Evolutionary conservation across 2,113 vertebrate species (phyloP).

Genomic region (Lota lota): DNA sequence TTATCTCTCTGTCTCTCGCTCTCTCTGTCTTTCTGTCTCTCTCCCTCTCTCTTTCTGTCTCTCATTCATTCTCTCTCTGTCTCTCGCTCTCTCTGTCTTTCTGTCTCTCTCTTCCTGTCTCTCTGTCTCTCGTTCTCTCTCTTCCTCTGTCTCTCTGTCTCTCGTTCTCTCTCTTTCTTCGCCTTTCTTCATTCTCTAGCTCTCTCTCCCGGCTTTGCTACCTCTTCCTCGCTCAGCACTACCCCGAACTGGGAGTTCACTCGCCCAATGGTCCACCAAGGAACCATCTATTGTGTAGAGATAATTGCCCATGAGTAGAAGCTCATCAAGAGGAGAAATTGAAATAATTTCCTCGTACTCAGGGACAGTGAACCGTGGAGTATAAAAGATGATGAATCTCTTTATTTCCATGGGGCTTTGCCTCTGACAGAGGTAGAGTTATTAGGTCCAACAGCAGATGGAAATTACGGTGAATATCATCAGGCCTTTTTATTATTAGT

Average conservation of each 20-base stretch:
- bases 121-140: too few relatives aligned
- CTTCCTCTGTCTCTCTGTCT: constrained; percentile 2
- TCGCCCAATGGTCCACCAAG: constrained; percentile 55
- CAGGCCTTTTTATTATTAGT: neutral
- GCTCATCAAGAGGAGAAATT: constrained; percentile 79
- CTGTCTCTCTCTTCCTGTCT: too few relatives aligned
- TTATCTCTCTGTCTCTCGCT: too few relatives aligned
- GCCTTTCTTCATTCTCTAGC: neutral
- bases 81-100: too few relatives aligned
- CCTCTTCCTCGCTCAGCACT: constrained; percentile 1
- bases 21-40: too few relatives aligned
- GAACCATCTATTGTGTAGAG: constrained; percentile 72
- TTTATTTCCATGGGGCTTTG: constrained; percentile 73
- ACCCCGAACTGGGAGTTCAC: constrained; percentile 21
- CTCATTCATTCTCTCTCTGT: neutral
- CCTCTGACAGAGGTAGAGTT: constrained; percentile 63
- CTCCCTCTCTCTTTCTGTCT: too few relatives aligned
- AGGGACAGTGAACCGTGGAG: constrained; percentile 67
- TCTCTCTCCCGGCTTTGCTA: constrained; percentile 12
- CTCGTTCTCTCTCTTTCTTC: neutral
- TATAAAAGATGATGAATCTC: constrained; percentile 78
- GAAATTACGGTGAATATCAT: constrained; percentile 42
- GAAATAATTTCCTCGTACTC: constrained; percentile 76
- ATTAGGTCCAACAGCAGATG: constrained; percentile 68
- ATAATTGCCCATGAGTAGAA: constrained; percentile 78